Percentiles rank a stretch among this genome's conserved stretches.
Conservation (phyloP, 1,140 invertebrate species). For the Coboldia fuscipes region DNA sequence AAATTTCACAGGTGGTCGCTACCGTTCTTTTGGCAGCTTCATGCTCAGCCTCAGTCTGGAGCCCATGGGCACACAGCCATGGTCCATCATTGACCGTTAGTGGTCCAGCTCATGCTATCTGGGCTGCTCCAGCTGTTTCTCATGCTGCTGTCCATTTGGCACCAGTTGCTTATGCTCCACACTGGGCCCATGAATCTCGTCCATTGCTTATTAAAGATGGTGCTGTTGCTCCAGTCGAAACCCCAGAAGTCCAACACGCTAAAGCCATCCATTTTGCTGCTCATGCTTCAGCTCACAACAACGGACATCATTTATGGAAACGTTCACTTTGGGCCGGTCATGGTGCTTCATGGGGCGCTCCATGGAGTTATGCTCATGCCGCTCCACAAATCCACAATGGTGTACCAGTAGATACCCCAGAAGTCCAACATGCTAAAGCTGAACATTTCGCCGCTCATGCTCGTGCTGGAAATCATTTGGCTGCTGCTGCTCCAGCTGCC, state of each 20-base stretch:
- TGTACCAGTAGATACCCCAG: constrained; percentile 20
- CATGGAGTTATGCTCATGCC: constrained; percentile 1
- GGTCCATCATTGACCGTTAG: not conserved
- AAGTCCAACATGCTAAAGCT: constrained; percentile 21
- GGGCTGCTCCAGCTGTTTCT: constrained; percentile 2
- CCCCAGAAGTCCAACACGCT: constrained; percentile 33
- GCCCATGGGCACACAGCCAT: not conserved
- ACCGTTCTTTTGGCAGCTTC: constrained; percentile 14
- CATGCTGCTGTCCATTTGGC: no score
- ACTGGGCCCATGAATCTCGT: constrained; percentile 5
- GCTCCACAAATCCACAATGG: no score
- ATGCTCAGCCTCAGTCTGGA: constrained; percentile 12
- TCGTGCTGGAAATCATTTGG: constrained; percentile 8
- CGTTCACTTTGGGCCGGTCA: constrained; percentile 17
- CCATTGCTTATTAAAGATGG: constrained; percentile 1
- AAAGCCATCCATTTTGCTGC: constrained; percentile 32
- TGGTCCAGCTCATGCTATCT: constrained; percentile 3
- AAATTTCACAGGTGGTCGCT: constrained; percentile 12
- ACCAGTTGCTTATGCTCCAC: constrained; percentile 10
- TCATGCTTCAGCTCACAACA: constrained; percentile 8
- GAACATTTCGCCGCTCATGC: constrained; percentile 17
- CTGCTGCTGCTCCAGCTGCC: constrained; percentile 3
- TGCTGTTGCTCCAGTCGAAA: constrained; percentile 22
- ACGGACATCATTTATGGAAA: constrained; percentile 16
- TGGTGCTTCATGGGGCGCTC: constrained; percentile 8